phyloP scores from a whole-genome alignment of 2,888 invertebrate genomes.

The Muschampia plurimacula region DNA sequence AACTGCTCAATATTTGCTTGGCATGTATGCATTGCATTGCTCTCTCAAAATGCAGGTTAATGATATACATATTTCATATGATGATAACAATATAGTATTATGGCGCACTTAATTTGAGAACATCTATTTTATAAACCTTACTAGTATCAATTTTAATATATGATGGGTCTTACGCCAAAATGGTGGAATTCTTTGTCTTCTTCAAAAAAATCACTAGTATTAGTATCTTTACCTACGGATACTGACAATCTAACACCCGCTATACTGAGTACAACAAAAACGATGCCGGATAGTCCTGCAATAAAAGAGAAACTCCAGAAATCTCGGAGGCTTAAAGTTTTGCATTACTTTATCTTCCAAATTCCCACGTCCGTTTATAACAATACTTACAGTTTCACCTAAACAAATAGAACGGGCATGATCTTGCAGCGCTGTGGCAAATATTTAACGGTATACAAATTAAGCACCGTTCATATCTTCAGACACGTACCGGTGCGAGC shows the following conservation, averaged over 20 bases:
- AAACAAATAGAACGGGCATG: slow-evolving; percentile 60
- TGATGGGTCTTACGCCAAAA: no score
- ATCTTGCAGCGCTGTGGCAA: slow-evolving; percentile 55
- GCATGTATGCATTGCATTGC: no score
- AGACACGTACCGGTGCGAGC: slow-evolving; percentile 32
- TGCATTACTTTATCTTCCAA: slow-evolving; percentile 54
- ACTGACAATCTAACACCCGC: not conserved
- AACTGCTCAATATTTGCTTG: no score
- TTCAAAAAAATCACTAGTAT: not conserved
- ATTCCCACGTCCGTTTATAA: slow-evolving; percentile 68
- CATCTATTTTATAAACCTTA: no score
- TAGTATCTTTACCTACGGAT: not conserved
- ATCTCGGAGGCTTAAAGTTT: slow-evolving; percentile 44
- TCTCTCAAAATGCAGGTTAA: no score
- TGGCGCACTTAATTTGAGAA: no score
- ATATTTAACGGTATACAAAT: slow-evolving; percentile 66
- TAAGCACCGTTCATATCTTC: slow-evolving; percentile 35
- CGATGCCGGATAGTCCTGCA: slow-evolving; percentile 45
- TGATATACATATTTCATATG: no score
- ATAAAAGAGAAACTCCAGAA: slow-evolving; percentile 66
- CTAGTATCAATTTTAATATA: no score
- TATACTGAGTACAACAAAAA: slow-evolving; percentile 11
- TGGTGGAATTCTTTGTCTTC: not conserved
- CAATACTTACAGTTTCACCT: slow-evolving; percentile 71
- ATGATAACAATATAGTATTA: no score